phyloP scores from a whole-genome alignment of 2,113 vertebrate genomes.

The Gavialis gangeticus region DNA sequence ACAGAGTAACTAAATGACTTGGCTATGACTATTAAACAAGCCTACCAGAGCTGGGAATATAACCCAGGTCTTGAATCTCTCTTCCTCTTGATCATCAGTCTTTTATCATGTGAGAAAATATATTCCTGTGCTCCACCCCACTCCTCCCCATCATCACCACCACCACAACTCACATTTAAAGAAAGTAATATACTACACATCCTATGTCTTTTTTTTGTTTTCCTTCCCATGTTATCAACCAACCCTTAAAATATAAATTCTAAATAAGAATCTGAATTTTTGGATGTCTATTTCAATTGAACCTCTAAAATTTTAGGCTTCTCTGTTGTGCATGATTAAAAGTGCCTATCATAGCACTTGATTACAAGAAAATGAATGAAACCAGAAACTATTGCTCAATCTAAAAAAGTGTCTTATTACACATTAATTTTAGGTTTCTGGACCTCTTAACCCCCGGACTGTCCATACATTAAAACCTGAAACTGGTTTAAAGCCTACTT shows the following conservation, averaged over 20 bases:
- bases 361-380: not conserved
- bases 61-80: not conserved
- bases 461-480: too few relatives aligned
- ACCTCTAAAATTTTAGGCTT: not conserved
- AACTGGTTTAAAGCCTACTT: too few relatives aligned
- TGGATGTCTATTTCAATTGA: rapidly evolving
- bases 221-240: not conserved
- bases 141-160: not conserved
- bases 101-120: not conserved
- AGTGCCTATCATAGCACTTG: not conserved
- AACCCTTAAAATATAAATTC: not conserved
- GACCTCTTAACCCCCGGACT: too few relatives aligned
- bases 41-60: not conserved
- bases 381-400: not conserved
- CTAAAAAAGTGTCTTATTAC: not conserved
- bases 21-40: not conserved
- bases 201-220: not conserved
- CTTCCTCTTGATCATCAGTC: too few relatives aligned
- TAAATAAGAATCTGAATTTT: not conserved
- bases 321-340: too few relatives aligned
- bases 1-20: not conserved
- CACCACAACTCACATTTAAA: not conserved
- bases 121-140: not conserved
- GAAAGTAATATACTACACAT: not conserved
- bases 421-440: too few relatives aligned